Evolutionary conservation across 2,113 vertebrate species (phyloP), one percentile per base, ranked within the genome.

Genomic region (Psephotus haematonotus): DNA sequence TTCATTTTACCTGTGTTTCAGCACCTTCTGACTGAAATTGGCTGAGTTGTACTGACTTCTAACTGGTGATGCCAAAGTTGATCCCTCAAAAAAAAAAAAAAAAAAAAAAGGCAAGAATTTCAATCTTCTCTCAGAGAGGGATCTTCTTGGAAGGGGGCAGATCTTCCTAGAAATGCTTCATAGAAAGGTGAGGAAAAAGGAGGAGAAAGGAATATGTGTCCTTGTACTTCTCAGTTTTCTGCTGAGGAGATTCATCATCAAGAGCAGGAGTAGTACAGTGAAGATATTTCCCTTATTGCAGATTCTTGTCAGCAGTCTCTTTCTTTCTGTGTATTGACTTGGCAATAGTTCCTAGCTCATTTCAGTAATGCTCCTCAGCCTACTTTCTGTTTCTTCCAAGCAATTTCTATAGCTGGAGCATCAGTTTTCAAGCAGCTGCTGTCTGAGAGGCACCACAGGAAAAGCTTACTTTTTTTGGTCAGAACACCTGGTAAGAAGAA

Each of bases 1-100:
- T 86, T 93, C 75, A 70, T 94, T 87, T 82, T 49, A 41, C 5
- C 46, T 19, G 55, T 80, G 91, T 91, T 93, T 83, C 82, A 86
- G 50, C 41, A 90, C 53, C 63, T 86, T 81, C 71, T 88, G 49
- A 67, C 59, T 80, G 89, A 89, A 95, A 72, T 53, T 86, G 68
- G 23, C 44, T 74, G 43, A 70, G 25, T 49, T 80, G 49, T 67
- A 13, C 64, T 88, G 71, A 59, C 29, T 87, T 90, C 35, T 72
- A 82, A 60, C 37, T 81, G 71, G 49, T 39, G 77, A 49, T 93
- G 71, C 18, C 63, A 41, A 88, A 85, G 33, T 17, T 31, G 19
- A 46, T 88, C 46, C 31, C 55, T 35, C 17, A 8, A 17, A 27
- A 68, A 71, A 94, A 92, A 8, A 71, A 94, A 92, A 8, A 25